Evolutionary conservation across 2,888 invertebrate genomes (phyloP), one percentile per base, ranked within the genome.

Genomic region (Sipha maydis): DNA sequence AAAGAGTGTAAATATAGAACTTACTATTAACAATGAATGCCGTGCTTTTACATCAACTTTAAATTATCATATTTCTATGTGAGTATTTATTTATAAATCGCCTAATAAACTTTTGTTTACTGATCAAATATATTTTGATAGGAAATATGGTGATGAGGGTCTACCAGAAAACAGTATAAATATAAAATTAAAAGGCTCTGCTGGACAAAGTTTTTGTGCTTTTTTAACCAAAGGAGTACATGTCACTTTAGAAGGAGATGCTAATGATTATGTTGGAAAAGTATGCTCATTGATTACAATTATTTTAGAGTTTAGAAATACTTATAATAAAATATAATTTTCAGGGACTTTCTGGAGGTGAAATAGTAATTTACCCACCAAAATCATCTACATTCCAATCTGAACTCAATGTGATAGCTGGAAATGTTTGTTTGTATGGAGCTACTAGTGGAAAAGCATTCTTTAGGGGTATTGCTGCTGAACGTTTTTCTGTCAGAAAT

Each of bases 191-290:
- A 95, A 93, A 78, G 99, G 99, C 28, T 98, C 98, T 4, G 99
- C 99, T 19, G 99, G 99, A 21, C 99, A 99, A 93, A 99, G 99
- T 92, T 99, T 99, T 93, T 97, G 99, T 92, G 99, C 99, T 11
- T 99, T 99, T 93, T 93, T 99, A 91, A 95, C 96, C 0, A 96
- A 95, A 90, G 99, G 99, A 41, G 94, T 99, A 88, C 95, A 95
- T 85, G 96, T 98, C 7, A 96, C 95, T 0, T 93, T 99, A 31
- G 98, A 98, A 92, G 99, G 99, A 76, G 99, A 99, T 92, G 95
- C 99, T 56, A 99, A 99, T 92, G 99, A 99, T 92, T 99, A 99
- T 92, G 99, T 99, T 90, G 99, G 98, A 93, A 96, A 96, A 93
- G 94, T 94, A 90, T 89, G 79, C n/a, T 34, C n/a, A 73, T 73